Evolutionary conservation across 2,113 vertebrate genomes (phyloP), one percentile per base, ranked within the genome.

Genomic region (Periophthalmodon schlosseri): DNA sequence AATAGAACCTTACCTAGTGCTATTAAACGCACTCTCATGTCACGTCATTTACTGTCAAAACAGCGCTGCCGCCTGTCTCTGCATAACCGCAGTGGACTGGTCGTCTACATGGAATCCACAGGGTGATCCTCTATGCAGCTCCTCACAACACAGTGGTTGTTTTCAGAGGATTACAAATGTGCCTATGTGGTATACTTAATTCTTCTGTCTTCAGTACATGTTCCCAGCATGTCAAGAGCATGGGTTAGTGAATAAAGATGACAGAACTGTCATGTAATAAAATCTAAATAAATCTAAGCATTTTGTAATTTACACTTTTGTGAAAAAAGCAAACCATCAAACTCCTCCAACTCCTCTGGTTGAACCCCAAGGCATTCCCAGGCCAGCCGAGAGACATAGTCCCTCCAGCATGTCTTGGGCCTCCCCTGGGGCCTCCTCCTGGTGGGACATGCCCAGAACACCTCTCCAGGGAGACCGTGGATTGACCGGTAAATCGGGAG

Each of bases 121-220:
- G 83, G 81, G 81, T 57, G 87, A 92, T 87, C 87, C 88, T 71
- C 77, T 71, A n/a, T 79, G 39, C 39, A 81, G 83, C 70, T 88
- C 89, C 75, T 87, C 78, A 79, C 82, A 70, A 83, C 84, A 81
- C 83, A 89, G 76, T 70, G 71, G 28, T 72, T 93, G 89, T 93
- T 93, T 94, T 92, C 79, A 89, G 80, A 93, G 89, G 83, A 85
- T 89, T 90, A 82, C 78, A 85, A 91, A 89, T 89, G 84, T 90
- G 90, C 89, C 85, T 90, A 87, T 86, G 81, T 85, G 79, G 71
- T 83, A 78, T 18, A 72, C 71, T 82, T 81, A 84, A 72, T 86
- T 75, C 79, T 58, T 36, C 69, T 79, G 77, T 69, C 76, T 82
- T 84, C 81, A 75, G 20, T 21, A 63, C 79, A 75, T 72, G 63